Evolutionary conservation across 2,888 invertebrate species (phyloP).

Genomic region (Morpho helenor): DNA sequence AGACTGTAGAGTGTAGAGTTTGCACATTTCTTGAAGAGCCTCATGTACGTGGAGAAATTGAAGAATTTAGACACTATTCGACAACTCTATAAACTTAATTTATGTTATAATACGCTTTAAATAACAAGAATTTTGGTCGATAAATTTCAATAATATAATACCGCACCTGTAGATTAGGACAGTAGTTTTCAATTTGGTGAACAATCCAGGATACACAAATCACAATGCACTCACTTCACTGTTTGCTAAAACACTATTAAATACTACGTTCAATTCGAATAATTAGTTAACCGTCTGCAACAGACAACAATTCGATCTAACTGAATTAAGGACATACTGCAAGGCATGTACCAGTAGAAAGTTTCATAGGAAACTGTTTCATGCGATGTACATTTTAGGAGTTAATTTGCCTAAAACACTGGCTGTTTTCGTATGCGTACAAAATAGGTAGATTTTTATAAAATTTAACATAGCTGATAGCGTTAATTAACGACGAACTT

Average conservation of each 20-base stretch:
- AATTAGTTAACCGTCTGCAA: slow-evolving; percentile 25
- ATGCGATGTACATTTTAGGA: slow-evolving; percentile 37
- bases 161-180: no score
- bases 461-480: slow-evolving; percentile 64
- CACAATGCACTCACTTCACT: background rate
- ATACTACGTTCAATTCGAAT: background rate
- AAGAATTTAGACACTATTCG: no score
- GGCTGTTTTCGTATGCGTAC: background rate
- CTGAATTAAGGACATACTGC: slow-evolving; percentile 59
- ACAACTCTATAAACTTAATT: no score
- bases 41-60: no score
- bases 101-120: no score
- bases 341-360: slow-evolving; percentile 35
- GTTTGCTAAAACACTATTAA: background rate
- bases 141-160: no score
- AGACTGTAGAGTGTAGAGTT: no score
- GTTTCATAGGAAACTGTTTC: slow-evolving; percentile 42
- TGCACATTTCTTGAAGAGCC: no score
- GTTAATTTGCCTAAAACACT: slow-evolving; percentile 33
- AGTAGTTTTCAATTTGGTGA: background rate
- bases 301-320: slow-evolving; percentile 41
- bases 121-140: no score
- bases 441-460: slow-evolving; percentile 37
- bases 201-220: slow-evolving; percentile 4
- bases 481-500: slow-evolving; percentile 52